Base-by-base conservation (phyloP, 2,113 vertebrate species). In the Ceyx cyanopectus region DNA sequence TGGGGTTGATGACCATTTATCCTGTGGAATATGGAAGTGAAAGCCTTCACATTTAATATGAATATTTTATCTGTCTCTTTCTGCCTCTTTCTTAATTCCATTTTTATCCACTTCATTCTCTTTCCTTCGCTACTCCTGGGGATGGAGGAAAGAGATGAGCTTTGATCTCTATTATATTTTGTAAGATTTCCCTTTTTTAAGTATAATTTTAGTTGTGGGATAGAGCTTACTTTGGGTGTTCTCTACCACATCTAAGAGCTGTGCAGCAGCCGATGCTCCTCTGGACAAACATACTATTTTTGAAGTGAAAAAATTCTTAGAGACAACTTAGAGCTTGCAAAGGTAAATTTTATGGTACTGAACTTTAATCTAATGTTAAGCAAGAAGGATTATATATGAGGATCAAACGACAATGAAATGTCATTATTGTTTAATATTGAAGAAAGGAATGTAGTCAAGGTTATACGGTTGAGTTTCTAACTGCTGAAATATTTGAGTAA, bases 121-220 rank as follows among this genome's bases (percentile, higher is more conserved):
- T 74, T 60, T 75, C 26, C 19, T 87, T 82, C 29, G 19, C 12
- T 66, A 23, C 46, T 80, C 63, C 60, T 80, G 56, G 29, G 79
- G 56, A 67, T 89, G 26, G 32, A 91, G 18, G 50, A 68, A 75
- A 85, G 50, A 90, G 5, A 56, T 73, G 48, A 77, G 43, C 94
- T 96, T 96, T 95, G 91, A 91, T 89, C 91, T 92, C 91, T 70
- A 66, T 85, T 87, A 26, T 67, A 62, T 61, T 91, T 76, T 69
- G 12, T 45, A 72, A 10, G 27, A 3, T 86, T 85, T 81, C 65
- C 12, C 56, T 88, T 77, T 91, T 87, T 27, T 50, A 87, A 74
- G 45, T 62, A 58, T 51, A 66, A 67, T 80, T 92, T 87, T 32
- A 66, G 10, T 95, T 95, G 51, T n/a, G 77, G 68, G 56, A 73